Base-by-base conservation (phyloP, 1,140 invertebrate species). In the Saccostrea cuccullata region DNA sequence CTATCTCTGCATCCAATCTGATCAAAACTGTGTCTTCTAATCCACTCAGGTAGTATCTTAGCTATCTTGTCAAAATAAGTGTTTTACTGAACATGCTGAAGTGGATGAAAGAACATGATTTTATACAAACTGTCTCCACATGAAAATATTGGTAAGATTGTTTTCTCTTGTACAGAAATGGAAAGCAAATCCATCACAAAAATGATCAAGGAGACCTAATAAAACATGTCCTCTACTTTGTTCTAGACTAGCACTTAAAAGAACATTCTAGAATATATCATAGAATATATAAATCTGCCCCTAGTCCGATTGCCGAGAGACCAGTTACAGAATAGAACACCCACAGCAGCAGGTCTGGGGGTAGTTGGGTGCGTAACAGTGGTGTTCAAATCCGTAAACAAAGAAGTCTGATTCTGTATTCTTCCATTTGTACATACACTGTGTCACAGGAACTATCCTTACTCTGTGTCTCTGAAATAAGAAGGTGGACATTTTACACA, bases 291-390 rank as follows among this genome's bases (percentile, higher is more conserved):
- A 36, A 64, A 64, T 64, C 58, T 64, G 17, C 6, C n/a, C 4
- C 5, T 47, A 47, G 47, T 47, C 47, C 6, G 47, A 9, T 47
- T 47, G 47, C 6, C 0, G 47, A 47, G 6, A 47, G 47, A 20
- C 58, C 15, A 0, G 5, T 90, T 90, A 94, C n/a, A 94, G 56
- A 4, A 94, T 91, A n/a, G 70, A 88, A 85, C 94, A 94, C 6
- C 93, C 93, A 86, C 93, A 94, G 87, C 94, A 94, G 86, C 92
- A 94, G 40, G 93, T 90, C 64, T 94, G 92, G 0, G 94, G 94
- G 87, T 94, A 94, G 73, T 92, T 91, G 0, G 93, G 93, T 12
- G 92, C 91, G 87, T 94, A 90, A 0, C 94, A 93, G 30, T 91
- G 91, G 87, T 91, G 90, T 85, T 94, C 93, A 83, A 92, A 91